Percentiles rank a stretch among this genome's conserved stretches.
Conservation (phyloP, 2,888 invertebrate genomes). For the Tortricodes alternella region DNA sequence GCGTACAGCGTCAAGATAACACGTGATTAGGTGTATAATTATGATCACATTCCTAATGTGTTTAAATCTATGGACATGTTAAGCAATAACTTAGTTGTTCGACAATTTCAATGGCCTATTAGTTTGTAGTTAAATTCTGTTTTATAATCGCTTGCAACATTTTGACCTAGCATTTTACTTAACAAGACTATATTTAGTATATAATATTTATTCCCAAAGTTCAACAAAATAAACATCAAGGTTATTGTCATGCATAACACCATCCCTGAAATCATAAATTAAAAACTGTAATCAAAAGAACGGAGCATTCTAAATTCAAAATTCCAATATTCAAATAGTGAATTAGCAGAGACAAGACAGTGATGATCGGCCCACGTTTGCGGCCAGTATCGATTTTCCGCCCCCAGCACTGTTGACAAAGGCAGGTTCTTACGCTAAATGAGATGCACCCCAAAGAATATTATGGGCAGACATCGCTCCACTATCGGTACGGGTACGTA, state of each 20-base stretch:
- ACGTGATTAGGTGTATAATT: constrained; percentile 42
- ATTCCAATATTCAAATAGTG: constrained; percentile 58
- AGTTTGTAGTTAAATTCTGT: background rate
- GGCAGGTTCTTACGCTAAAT: constrained; percentile 82
- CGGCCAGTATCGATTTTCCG: constrained; percentile 78
- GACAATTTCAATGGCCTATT: background rate
- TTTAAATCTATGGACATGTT: background rate
- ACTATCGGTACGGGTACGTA: constrained; percentile 53
- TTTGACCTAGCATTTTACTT: too few relatives aligned
- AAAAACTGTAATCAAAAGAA: constrained; percentile 3
- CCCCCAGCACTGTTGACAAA: constrained; percentile 82
- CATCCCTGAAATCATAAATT: background rate
- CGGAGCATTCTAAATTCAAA: constrained; percentile 25
- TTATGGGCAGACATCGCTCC: constrained; percentile 82
- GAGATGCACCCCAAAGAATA: constrained; percentile 83
- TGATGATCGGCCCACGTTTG: constrained; percentile 68
- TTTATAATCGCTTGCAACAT: too few relatives aligned
- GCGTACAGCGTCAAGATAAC: constrained; percentile 41
- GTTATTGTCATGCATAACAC: background rate
- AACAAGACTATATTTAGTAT: too few relatives aligned
- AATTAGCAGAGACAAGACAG: constrained; percentile 62
- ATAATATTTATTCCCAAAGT: too few relatives aligned
- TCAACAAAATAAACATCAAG: background rate
- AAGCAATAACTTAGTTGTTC: background rate
- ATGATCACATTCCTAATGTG: constrained; percentile 31